These are phyloP conservation scores for Alosa alosa DNA, from an alignment of 2,113 vertebrate genomes.

Conservation along the genomic window DNA sequence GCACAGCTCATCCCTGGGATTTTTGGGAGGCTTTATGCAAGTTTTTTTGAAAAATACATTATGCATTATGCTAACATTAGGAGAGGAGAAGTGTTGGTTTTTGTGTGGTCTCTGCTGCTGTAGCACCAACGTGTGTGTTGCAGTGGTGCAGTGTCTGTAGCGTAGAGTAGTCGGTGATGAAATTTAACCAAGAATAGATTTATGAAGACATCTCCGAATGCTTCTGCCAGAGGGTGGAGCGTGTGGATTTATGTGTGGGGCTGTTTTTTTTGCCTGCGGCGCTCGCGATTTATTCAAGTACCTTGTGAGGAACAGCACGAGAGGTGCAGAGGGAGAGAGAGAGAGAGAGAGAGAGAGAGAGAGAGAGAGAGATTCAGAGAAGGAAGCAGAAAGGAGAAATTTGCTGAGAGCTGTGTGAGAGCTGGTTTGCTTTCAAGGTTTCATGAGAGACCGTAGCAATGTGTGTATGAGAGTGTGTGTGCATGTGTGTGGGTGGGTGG, in stretches of 20 bases:
- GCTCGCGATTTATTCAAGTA: background rate
- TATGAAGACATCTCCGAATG: conserved; percentile 8
- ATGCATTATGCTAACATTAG: background rate
- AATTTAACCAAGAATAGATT: conserved; percentile 14
- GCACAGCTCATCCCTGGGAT: background rate
- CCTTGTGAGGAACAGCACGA: background rate
- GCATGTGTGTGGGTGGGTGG: too few relatives aligned
- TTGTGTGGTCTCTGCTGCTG: background rate
- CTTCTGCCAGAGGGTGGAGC: conserved; percentile 1
- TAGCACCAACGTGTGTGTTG: background rate
- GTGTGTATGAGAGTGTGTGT: conserved; percentile 10
- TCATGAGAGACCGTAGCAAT: background rate
- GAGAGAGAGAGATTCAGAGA: background rate
- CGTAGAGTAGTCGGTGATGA: background rate
- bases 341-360: background rate
- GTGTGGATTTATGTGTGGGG: conserved; percentile 7
- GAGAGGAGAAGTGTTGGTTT: background rate
- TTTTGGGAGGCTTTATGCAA: background rate
- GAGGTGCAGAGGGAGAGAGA: background rate
- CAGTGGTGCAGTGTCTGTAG: background rate
- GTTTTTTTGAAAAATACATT: background rate
- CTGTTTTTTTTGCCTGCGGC: background rate
- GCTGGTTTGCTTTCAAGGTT: background rate
- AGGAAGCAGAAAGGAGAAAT: background rate
- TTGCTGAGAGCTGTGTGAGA: conserved; percentile 1